These are phyloP conservation scores for Danio jaintianensis DNA, from an alignment of 2,797 vertebrate species.

Conservation along the genomic window DNA sequence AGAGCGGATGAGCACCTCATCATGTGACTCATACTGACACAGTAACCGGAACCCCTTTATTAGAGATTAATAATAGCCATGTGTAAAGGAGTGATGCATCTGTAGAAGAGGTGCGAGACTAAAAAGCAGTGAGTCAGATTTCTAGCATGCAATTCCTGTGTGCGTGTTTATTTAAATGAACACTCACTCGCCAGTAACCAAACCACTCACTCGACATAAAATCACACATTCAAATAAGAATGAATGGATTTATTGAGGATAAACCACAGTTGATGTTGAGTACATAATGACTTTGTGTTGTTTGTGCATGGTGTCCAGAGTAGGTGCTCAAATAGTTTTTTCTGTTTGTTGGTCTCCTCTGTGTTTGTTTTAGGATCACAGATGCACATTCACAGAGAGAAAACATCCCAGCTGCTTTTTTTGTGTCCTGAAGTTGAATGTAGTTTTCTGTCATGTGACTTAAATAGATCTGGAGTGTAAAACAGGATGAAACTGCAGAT, in stretches of 20 bases:
- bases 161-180: slow-evolving; percentile 1
- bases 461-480: too few species aligned
- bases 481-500: too few species aligned
- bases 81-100: slow-evolving; percentile 62
- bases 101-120: slow-evolving; percentile 67
- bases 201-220: not conserved
- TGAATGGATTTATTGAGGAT: slow-evolving; percentile 57
- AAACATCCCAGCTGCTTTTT: too few species aligned
- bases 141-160: not conserved
- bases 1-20: not conserved
- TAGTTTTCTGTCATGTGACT: too few species aligned
- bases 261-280: slow-evolving; percentile 35
- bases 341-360: slow-evolving; percentile 7
- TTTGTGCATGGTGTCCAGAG: slow-evolving; percentile 30
- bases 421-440: too few species aligned
- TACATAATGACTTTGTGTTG: slow-evolving; percentile 49
- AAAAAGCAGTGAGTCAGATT: slow-evolving; percentile 9
- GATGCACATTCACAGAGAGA: slow-evolving; percentile 17
- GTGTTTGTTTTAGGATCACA: slow-evolving; percentile 36
- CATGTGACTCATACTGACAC: slow-evolving; percentile 61
- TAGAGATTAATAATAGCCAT: slow-evolving; percentile 66
- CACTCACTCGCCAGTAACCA: too few species aligned
- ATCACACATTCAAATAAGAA: slow-evolving; percentile 54
- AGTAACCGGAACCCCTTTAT: slow-evolving; percentile 66
- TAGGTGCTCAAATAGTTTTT: slow-evolving; percentile 5